Conservation (phyloP, 1,140 invertebrate genomes). For the Harpegnathos saltator region DNA sequence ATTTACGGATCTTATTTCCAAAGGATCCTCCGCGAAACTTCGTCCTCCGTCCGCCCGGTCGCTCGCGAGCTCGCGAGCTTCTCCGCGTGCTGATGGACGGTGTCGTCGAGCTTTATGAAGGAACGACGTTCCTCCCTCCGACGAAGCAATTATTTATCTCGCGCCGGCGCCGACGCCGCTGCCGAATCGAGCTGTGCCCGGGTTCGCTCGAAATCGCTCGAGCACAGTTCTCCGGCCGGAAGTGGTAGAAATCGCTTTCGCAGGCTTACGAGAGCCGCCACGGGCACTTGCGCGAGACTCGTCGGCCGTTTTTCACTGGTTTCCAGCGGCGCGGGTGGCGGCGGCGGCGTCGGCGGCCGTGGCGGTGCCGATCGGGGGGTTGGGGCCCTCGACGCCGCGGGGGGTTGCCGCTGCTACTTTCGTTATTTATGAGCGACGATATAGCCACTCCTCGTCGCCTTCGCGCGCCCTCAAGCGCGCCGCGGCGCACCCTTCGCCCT, state of each 20-base stretch:
- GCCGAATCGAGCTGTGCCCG: not conserved
- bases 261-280: constrained; percentile 54
- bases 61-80: no score
- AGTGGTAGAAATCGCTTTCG: constrained; percentile 55
- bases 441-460: constrained; percentile 73
- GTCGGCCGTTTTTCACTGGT: constrained; percentile 77
- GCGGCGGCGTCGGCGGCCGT: no score
- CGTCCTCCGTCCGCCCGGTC: not conserved
- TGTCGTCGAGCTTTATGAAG: constrained; percentile 11
- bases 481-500: constrained; percentile 44
- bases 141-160: constrained; percentile 34
- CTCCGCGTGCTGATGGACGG: not conserved
- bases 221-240: constrained; percentile 49
- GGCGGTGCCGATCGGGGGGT: constrained; percentile 60
- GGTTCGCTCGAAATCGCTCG: constrained; percentile 28
- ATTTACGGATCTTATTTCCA: not conserved
- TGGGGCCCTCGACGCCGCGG: constrained; percentile 62
- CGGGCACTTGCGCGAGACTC: constrained; percentile 60
- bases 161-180: not conserved
- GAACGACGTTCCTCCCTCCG: not conserved
- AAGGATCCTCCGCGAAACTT: not conserved
- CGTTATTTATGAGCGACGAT: constrained; percentile 80
- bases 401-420: constrained; percentile 79
- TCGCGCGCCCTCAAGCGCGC: constrained; percentile 59
- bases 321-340: constrained; percentile 48